Conservation (phyloP, 1,140 invertebrate species). For the Hyposmocoma kahamanoa region DNA sequence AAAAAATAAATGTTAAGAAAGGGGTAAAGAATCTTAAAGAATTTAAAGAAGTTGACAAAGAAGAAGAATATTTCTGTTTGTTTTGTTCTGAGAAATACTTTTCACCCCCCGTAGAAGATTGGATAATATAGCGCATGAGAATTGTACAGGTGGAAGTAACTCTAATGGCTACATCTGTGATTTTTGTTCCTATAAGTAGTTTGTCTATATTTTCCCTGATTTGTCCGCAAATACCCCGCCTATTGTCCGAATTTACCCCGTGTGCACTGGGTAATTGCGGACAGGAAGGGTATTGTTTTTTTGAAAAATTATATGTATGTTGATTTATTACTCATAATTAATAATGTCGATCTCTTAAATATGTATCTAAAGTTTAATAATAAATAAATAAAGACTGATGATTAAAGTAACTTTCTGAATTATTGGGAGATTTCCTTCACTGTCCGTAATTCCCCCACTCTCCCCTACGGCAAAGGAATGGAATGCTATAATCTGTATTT, state of each 20-base stretch:
- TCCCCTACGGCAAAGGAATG: too few relatives aligned
- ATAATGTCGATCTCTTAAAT: not conserved
- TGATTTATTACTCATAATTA: slow-evolving; percentile 1
- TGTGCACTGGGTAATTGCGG: slow-evolving; percentile 3
- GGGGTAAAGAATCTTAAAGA: slow-evolving; percentile 3
- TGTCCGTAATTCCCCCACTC: slow-evolving; percentile 9
- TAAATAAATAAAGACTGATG: not conserved
- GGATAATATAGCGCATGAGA: slow-evolving; percentile 9
- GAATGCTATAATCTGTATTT: too few relatives aligned
- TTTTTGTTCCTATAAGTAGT: slow-evolving; percentile 2
- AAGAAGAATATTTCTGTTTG: slow-evolving; percentile 2
- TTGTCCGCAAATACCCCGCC: slow-evolving; percentile 2
- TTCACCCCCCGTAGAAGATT: not conserved
- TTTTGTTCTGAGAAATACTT: slow-evolving; percentile 8
- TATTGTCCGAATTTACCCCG: slow-evolving; percentile 9
- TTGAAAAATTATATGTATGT: not conserved
- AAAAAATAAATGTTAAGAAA: not conserved
- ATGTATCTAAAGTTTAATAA: not conserved
- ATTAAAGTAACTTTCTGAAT: not conserved
- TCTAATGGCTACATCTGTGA: slow-evolving; percentile 7
- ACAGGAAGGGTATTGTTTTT: slow-evolving; percentile 7
- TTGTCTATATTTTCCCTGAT: too few relatives aligned
- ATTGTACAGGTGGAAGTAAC: slow-evolving; percentile 7
- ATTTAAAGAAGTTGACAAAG: slow-evolving; percentile 1
- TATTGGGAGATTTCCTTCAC: slow-evolving; percentile 5